These are phyloP conservation scores for Grus americana DNA, from an alignment of 2,113 vertebrate genomes.

Conservation along the genomic window DNA sequence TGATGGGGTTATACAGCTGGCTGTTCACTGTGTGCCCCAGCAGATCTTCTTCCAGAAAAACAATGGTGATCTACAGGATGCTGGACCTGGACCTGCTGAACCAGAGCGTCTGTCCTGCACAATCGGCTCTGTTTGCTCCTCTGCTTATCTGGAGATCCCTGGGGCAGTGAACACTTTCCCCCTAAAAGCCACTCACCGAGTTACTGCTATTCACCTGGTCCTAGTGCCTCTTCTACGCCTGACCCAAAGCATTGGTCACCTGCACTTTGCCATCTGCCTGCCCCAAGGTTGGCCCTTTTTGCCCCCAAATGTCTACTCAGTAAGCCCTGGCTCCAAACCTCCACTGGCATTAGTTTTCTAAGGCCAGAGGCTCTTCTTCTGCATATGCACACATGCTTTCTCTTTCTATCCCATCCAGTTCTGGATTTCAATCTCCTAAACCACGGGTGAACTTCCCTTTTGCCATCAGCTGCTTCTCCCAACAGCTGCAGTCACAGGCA, in stretches of 20 bases:
- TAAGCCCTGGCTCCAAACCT: neutral
- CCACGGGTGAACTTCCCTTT: neutral
- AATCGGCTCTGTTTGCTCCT: neutral
- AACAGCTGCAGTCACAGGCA: neutral
- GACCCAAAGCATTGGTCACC: neutral
- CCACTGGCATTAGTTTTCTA: neutral
- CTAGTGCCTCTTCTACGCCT: neutral
- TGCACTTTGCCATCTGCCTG: neutral
- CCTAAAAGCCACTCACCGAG: neutral
- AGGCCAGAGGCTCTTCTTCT: neutral
- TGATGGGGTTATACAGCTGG: neutral
- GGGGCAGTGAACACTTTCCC: neutral
- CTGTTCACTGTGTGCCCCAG: neutral
- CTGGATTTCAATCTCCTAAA: neutral
- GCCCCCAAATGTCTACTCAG: neutral
- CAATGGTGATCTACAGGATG: neutral
- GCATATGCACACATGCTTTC: neutral
- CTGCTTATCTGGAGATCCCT: neutral
- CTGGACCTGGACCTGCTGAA: neutral
- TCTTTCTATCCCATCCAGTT: neutral
- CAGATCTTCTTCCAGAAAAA: neutral
- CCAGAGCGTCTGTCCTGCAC: neutral
- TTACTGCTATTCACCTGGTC: neutral
- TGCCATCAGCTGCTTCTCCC: neutral
- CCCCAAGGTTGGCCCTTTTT: neutral